Base-by-base conservation (phyloP, 2,888 invertebrate genomes). In the Caenorhabditis sulstoni region DNA sequence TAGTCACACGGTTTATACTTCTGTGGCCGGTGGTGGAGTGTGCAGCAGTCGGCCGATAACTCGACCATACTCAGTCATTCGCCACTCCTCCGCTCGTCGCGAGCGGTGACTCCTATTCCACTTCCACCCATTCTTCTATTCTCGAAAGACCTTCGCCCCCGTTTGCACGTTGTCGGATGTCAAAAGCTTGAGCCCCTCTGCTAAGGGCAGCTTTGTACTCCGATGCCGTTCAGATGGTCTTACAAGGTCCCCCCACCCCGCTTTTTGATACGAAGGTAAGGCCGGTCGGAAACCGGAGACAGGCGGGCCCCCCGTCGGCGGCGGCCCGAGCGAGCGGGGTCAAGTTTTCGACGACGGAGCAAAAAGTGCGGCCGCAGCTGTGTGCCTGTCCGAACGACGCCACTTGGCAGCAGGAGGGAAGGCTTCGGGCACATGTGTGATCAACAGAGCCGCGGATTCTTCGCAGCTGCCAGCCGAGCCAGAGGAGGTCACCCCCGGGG, bases 161-260 rank as follows among this genome's bases (percentile, higher is more conserved):
- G 44, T 71, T 55, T 71, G 71, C 62, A 55, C 55, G 71, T 41
- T 16, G 8, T 64, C 49, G 71, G 71, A 39, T 41, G 71, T 71
- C 45, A 45, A 71, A 71, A 62, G 71, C 71, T 64, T 37, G 41
- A 45, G 14, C 35, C 52, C 22, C 1, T 14, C 1, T 47, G 37
- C 7, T 7, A 29, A 29, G 29, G 29, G 18, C 44, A 57, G 71
- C 71, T 71, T 71, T 71, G 71, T 71, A 71, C 71, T 71, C 71
- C 71, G 64, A 71, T 71, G 71, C 71, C 71, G 55, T 71, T 62
- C 71, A 71, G 49, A 71, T 39, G 53, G 71, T 71, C 7, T 55
- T 12, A 18, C 8, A 37, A 47, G 57, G 57, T 57, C 41, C 14
- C 57, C 11, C 37, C 39, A 11, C n/a, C 12, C 29, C 29, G 4